A percentile compares a stretch with the other conserved stretches of the same genome.
Conservation (phyloP, 2,888 invertebrate species). For the Lamproptera curius region DNA sequence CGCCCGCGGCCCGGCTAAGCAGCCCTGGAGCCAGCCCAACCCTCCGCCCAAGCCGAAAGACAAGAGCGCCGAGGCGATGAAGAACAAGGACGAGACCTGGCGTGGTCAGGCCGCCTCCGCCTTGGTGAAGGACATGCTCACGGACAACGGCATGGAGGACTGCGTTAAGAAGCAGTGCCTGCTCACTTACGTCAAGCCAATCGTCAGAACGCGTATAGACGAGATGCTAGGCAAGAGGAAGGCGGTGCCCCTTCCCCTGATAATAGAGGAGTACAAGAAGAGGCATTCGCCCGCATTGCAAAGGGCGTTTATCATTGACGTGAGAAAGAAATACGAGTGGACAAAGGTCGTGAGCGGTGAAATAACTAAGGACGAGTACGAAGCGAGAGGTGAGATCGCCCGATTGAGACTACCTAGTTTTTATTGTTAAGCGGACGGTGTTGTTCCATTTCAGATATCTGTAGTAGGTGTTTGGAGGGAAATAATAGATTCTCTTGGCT, state of each 20-base stretch:
- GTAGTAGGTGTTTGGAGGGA: too few relatives aligned
- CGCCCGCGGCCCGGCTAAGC: background rate
- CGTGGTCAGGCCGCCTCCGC: slow-evolving; percentile 2
- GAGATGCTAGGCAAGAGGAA: slow-evolving; percentile 5
- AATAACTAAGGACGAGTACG: background rate
- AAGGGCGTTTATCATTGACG: slow-evolving; percentile 1
- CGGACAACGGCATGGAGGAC: background rate
- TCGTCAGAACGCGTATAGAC: slow-evolving; percentile 5
- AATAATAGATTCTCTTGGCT: too few relatives aligned
- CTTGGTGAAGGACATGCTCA: slow-evolving; percentile 1
- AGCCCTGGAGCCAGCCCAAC: background rate
- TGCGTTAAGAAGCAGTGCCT: background rate
- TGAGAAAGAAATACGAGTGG: background rate
- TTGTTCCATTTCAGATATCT: too few relatives aligned
- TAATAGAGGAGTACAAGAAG: slow-evolving; percentile 3
- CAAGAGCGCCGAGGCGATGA: background rate
- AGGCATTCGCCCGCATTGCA: background rate
- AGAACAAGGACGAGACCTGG: slow-evolving; percentile 3
- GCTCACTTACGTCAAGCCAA: background rate
- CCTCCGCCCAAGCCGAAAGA: background rate
- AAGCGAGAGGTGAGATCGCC: slow-evolving; percentile 9
- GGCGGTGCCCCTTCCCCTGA: background rate
- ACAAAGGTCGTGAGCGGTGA: background rate
- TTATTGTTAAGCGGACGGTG: too few relatives aligned
- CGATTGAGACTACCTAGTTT: too few relatives aligned